Base-by-base conservation (phyloP, 2,113 vertebrate genomes). In the Tor tambroides region DNA sequence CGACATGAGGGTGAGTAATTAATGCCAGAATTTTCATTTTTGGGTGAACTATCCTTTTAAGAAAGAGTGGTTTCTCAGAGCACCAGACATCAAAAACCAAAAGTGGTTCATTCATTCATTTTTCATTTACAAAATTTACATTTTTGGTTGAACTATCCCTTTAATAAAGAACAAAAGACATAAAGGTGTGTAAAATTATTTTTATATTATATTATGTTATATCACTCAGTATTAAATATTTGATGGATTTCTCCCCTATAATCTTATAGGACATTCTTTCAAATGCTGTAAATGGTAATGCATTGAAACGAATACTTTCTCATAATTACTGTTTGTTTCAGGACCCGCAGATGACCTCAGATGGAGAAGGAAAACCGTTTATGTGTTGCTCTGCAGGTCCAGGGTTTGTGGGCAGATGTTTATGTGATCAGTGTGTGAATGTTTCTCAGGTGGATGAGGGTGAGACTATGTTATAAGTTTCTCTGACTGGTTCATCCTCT, bases 341-440 rank as follows among this genome's bases (percentile, higher is more conserved):
- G 32, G 21, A 63, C 78, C 15, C 0, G 7, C 23, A 17, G 23
- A 41, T 61, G 21, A 41, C 61, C 54, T 26, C 78, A 61, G 6
- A 38, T 30, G 4, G 9, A 12, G 8, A 74, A 75, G 7, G 38
- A 75, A 26, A 75, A 6, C 5, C 1, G 11, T 75, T 14, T n/a
- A 56, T 2, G 30, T 71, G 7, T 71, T 71, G 65, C 65, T 9
- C 28, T 19, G 65, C 28, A 32, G 11, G 5, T 28, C 12, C 28
- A 12, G 38, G 72, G 26, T 46, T 43, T 76, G 43, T 28, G 7
- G 56, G 56, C 3, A 63, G 78, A 28, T 59, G 54, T 11, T 80
- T 80, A 32, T 59, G 11, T 46, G 59, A 82, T 82, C n/a, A 19
- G 26, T 7, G 41, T 83, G 80, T 69, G 80, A 49, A 77, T 28